Evolutionary conservation across 1,140 invertebrate species (phyloP).

Genomic region (Epicauta chinensis): DNA sequence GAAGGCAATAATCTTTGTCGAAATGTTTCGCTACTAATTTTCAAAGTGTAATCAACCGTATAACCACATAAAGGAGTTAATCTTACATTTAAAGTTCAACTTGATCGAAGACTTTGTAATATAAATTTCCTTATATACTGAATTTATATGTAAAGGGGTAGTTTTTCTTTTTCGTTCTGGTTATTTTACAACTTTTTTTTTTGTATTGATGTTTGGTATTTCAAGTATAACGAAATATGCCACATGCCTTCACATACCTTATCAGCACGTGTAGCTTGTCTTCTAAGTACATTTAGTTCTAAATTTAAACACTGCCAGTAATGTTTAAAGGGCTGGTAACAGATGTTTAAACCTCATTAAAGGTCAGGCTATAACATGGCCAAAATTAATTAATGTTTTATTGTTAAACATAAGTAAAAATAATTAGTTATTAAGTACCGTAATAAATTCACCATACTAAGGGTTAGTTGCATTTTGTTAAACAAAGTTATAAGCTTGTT

Average conservation of each 20-base stretch:
- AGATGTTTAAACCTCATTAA: slow-evolving; percentile 1
- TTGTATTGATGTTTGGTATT: slow-evolving; percentile 1
- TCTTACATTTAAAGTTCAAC: slow-evolving; percentile 17
- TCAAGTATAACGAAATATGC: slow-evolving; percentile 6
- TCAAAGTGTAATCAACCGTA: slow-evolving; percentile 16
- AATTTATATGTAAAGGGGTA: not conserved
- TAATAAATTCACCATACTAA: too few species aligned
- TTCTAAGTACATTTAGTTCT: slow-evolving; percentile 12
- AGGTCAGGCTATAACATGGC: too few species aligned
- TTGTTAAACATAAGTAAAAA: too few species aligned
- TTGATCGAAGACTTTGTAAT: slow-evolving; percentile 3
- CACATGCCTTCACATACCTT: slow-evolving; percentile 11
- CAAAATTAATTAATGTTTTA: too few species aligned
- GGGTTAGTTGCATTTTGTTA: too few species aligned
- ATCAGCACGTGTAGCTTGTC: slow-evolving; percentile 13
- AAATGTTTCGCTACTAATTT: slow-evolving; percentile 20
- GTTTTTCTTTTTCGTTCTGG: not conserved
- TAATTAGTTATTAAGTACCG: too few species aligned
- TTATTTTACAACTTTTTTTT: not conserved
- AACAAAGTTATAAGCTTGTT: too few species aligned
- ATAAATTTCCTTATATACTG: slow-evolving; percentile 4
- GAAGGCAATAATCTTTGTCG: slow-evolving; percentile 19
- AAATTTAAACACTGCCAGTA: slow-evolving; percentile 12
- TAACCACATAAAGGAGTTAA: slow-evolving; percentile 17
- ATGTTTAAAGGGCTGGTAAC: slow-evolving; percentile 16